These are phyloP conservation scores for Dendropsophus ebraccatus DNA, from an alignment of 2,113 vertebrate species.

Conservation along the genomic window DNA sequence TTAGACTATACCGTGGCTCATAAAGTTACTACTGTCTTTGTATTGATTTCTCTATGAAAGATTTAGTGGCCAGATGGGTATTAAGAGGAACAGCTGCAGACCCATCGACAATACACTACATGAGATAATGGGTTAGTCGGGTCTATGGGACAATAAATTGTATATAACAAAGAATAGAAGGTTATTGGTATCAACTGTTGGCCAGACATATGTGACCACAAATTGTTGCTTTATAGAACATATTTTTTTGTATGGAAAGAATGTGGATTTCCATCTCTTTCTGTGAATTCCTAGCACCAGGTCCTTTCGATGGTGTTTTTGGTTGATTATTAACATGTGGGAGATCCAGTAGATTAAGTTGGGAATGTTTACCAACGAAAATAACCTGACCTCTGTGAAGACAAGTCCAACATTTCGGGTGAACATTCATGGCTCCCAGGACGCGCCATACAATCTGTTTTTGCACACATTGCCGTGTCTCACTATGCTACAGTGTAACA, in stretches of 20 bases:
- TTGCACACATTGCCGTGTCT: constrained; percentile 39
- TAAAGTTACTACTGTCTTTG: not conserved
- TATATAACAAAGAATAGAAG: not conserved
- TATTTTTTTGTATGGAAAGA: not conserved
- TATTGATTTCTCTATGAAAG: not conserved
- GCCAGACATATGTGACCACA: not conserved
- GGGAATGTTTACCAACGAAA: constrained; percentile 50
- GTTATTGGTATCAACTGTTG: not conserved
- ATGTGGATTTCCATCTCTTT: not conserved
- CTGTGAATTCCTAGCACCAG: not conserved
- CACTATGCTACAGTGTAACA: constrained; percentile 33
- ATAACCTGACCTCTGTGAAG: constrained; percentile 47
- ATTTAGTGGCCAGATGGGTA: constrained; percentile 4
- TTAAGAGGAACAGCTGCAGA: not conserved
- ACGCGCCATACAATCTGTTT: constrained; percentile 35
- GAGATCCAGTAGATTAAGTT: constrained; percentile 32
- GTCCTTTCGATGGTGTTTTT: constrained; percentile 38
- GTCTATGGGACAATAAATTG: not conserved
- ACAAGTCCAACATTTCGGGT: constrained; percentile 49
- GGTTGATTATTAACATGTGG: constrained; percentile 50
- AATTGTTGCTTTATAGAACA: not conserved
- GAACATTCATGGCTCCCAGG: constrained; percentile 42
- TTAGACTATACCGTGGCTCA: not conserved
- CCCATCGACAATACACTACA: not conserved
- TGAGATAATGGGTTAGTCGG: not conserved